These are phyloP conservation scores for Drosophila prolongata DNA, from an alignment of 2,888 invertebrate genomes.

Conservation along the genomic window DNA sequence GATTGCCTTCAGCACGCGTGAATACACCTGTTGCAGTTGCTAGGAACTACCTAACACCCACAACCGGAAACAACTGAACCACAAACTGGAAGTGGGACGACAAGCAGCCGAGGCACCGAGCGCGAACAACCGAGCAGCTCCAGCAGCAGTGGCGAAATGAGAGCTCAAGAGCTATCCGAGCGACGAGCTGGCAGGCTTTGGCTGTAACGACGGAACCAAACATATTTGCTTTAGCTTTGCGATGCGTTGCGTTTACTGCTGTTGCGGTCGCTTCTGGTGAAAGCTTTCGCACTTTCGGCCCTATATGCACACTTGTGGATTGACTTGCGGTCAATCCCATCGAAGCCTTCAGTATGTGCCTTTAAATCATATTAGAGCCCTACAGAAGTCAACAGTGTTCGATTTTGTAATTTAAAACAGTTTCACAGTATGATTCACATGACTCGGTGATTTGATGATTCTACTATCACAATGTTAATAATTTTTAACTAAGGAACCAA, in stretches of 20 bases:
- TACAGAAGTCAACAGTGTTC: not conserved
- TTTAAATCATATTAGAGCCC: not conserved
- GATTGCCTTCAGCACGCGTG: not conserved
- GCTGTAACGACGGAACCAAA: not conserved
- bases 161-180: slow-evolving; percentile 21
- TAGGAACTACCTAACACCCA: not conserved
- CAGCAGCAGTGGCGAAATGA: slow-evolving; percentile 26
- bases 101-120: slow-evolving; percentile 5
- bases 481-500: no score
- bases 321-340: not conserved
- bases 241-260: not conserved
- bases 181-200: not conserved
- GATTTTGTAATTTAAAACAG: no score
- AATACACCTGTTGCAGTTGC: slow-evolving; percentile 14
- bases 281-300: slow-evolving; percentile 11
- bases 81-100: slow-evolving; percentile 3
- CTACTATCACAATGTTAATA: no score
- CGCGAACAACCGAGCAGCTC: slow-evolving; percentile 31
- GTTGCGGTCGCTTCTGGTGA: slow-evolving; percentile 9
- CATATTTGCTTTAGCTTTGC: slow-evolving; percentile 5
- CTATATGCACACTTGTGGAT: slow-evolving; percentile 4
- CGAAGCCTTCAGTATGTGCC: not conserved
- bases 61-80: slow-evolving; percentile 18
- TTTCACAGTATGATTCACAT: no score
- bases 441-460: no score